Percentiles rank a stretch among this genome's conserved stretches.
These are phyloP conservation scores for Andinoacara biseriatus DNA, from an alignment of 2,113 vertebrate genomes.

Conservation along the genomic window DNA sequence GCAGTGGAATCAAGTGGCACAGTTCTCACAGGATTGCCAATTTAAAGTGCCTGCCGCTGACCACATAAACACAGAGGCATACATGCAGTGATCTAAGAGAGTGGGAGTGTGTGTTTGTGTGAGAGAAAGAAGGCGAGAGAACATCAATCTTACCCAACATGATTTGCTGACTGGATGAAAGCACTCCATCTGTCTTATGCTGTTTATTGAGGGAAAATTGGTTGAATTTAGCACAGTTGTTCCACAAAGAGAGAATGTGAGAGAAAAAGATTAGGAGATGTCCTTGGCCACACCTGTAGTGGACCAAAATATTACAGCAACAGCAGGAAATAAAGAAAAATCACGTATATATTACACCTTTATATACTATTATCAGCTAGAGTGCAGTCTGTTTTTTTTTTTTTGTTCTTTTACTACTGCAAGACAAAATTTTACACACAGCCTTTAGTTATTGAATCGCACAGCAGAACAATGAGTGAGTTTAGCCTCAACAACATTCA, in stretches of 20 bases:
- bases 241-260: slow-evolving; percentile 49
- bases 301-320: slow-evolving; percentile 22
- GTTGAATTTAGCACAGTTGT: slow-evolving; percentile 58
- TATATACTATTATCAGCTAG: slow-evolving; percentile 12
- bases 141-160: slow-evolving; percentile 76
- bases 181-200: slow-evolving; percentile 73
- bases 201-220: slow-evolving; percentile 71
- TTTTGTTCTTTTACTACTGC: background rate
- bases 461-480: background rate
- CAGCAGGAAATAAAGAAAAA: slow-evolving; percentile 20
- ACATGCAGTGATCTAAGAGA: slow-evolving; percentile 11
- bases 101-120: slow-evolving; percentile 12
- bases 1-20: slow-evolving; percentile 8
- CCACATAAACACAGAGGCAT: slow-evolving; percentile 30
- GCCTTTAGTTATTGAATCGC: background rate
- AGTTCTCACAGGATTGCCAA: slow-evolving; percentile 58
- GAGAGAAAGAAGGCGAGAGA: slow-evolving; percentile 45
- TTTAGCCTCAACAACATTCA: slow-evolving; percentile 1
- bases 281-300: slow-evolving; percentile 41
- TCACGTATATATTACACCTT: slow-evolving; percentile 11
- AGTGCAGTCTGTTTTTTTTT: background rate
- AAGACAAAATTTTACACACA: slow-evolving; percentile 13
- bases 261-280: slow-evolving; percentile 49
- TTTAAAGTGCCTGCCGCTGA: slow-evolving; percentile 47
- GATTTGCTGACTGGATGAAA: slow-evolving; percentile 78